A percentile compares a stretch with the other conserved stretches of the same genome.
Evolutionary conservation across 2,113 vertebrate species (phyloP).

Genomic region (Xiphophorus couchianus): DNA sequence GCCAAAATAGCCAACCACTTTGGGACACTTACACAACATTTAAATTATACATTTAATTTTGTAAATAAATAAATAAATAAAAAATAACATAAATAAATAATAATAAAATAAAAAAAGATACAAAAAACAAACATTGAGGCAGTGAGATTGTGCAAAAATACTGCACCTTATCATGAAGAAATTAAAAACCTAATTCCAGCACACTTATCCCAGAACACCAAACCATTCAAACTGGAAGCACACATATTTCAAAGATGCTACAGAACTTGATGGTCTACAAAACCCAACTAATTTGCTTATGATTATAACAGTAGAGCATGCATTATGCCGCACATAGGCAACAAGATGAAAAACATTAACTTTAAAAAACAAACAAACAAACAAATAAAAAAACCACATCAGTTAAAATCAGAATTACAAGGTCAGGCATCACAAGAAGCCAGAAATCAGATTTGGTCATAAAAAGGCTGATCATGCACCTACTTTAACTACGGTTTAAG

Average conservation of each 20-base stretch:
- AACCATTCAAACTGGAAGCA: background rate
- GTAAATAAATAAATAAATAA: too few species aligned
- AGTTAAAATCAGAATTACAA: background rate
- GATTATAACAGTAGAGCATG: background rate
- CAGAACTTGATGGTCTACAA: background rate
- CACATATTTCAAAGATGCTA: background rate
- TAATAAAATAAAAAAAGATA: background rate
- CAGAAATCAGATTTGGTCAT: background rate
- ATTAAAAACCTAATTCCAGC: background rate
- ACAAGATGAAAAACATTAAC: background rate
- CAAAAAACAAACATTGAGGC: background rate
- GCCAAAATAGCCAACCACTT: too few species aligned
- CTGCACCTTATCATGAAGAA: background rate
- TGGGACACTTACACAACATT: too few species aligned
- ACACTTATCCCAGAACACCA: background rate
- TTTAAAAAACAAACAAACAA: too few species aligned
- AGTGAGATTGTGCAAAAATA: background rate
- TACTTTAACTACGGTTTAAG: constrained; percentile 29
- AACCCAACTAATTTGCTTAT: background rate
- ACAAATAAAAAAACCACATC: background rate
- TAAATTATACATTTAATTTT: too few species aligned
- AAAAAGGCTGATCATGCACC: background rate
- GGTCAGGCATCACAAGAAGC: too few species aligned
- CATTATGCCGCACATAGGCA: background rate
- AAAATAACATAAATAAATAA: too few species aligned